Conservation (phyloP, 1,140 invertebrate genomes). For the Brachionus rotundiformis region DNA sequence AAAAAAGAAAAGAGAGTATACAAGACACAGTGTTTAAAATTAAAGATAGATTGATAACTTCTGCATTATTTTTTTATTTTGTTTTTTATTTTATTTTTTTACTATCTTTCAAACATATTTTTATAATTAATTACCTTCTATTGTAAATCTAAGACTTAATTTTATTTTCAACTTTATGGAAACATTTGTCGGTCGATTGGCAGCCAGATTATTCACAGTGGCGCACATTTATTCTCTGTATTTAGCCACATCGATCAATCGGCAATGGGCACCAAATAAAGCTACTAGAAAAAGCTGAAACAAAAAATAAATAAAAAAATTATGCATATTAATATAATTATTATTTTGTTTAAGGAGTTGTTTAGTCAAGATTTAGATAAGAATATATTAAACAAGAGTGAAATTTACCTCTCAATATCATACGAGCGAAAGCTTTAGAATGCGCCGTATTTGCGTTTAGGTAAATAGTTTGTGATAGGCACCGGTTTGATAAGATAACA, state of each 20-base stretch:
- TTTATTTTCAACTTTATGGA: neutral
- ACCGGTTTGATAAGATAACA: neutral
- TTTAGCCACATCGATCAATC: too few relatives aligned
- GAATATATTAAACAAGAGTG: neutral
- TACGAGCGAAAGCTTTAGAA: neutral
- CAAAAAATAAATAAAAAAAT: neutral
- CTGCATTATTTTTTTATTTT: neutral
- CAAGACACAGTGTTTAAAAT: neutral
- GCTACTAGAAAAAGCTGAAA: too few relatives aligned
- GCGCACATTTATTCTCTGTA: neutral
- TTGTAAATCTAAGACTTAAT: neutral
- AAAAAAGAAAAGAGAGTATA: neutral
- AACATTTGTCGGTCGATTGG: neutral
- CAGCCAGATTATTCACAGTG: neutral
- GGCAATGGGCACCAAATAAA: neutral
- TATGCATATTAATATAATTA: too few relatives aligned
- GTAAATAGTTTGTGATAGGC: neutral
- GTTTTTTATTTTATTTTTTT: neutral
- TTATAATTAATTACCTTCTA: neutral
- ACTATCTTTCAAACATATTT: conserved; percentile 7
- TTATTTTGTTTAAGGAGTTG: too few relatives aligned
- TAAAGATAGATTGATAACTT: conserved; percentile 2
- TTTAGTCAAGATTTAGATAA: neutral
- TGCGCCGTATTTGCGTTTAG: neutral
- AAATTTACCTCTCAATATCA: neutral